Conservation (phyloP, 2,113 vertebrate genomes). For the Sapayoa aenigma region DNA sequence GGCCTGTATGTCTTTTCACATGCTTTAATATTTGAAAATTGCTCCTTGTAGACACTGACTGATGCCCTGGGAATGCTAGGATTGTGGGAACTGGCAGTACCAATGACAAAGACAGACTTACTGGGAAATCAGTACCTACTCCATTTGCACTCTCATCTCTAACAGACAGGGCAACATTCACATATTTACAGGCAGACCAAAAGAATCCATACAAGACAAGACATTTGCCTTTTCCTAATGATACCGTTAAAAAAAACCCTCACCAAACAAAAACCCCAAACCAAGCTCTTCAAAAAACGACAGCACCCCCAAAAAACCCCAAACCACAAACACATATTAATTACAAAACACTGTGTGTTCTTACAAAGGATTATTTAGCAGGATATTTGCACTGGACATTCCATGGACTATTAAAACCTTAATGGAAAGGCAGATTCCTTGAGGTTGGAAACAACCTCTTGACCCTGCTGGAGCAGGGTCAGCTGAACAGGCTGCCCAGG, state of each 20-base stretch:
- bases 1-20: conserved; percentile 81
- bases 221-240: background rate
- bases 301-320: background rate
- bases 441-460: background rate
- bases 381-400: background rate
- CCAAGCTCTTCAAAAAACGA: background rate
- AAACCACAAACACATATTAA: background rate
- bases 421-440: background rate
- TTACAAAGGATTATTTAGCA: background rate
- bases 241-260: background rate
- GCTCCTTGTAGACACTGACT: conserved; percentile 80
- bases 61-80: conserved; percentile 80
- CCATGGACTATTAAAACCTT: background rate
- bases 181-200: background rate
- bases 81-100: conserved; percentile 84
- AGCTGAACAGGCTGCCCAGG: background rate
- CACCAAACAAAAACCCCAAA: background rate
- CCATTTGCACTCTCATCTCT: background rate
- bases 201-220: background rate
- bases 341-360: background rate
- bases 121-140: conserved; percentile 73
- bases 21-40: conserved; percentile 80
- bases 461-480: background rate
- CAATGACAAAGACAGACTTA: conserved; percentile 65
- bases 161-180: conserved; percentile 25